A percentile compares a stretch with the other conserved stretches of the same genome.
Conservation (phyloP, 2,113 vertebrate genomes). For the Ifrita kowaldi region DNA sequence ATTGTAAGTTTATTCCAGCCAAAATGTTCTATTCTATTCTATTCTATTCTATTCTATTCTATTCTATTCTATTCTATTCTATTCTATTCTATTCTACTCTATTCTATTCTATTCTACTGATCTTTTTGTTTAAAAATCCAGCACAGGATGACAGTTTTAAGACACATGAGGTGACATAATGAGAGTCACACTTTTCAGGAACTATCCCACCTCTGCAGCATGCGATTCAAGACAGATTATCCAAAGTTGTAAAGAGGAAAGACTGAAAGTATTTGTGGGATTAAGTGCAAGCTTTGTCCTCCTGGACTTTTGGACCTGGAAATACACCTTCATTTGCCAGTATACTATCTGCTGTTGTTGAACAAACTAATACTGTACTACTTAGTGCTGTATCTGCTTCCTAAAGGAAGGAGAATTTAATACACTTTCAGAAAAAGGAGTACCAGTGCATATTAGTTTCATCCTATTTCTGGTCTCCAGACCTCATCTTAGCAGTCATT, state of each 20-base stretch:
- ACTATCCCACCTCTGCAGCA: fast-evolving
- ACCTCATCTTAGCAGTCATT: not conserved
- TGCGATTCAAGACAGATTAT: not conserved
- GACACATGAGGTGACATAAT: not conserved
- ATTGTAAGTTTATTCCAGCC: fast-evolving
- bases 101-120: not conserved
- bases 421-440: not conserved
- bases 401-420: not conserved
- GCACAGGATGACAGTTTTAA: not conserved
- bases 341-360: not conserved
- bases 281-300: not conserved
- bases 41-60: not conserved
- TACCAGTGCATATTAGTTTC: not conserved
- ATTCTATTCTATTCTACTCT: not conserved
- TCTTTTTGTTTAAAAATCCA: not conserved
- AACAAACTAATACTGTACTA: not conserved
- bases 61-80: not conserved
- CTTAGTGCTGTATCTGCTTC: not conserved
- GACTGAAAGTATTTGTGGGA: not conserved
- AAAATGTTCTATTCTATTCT: not conserved
- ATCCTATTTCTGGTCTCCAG: not conserved
- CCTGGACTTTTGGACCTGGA: not conserved
- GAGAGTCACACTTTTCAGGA: not conserved
- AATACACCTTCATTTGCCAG: not conserved
- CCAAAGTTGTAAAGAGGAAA: not conserved